These are phyloP conservation scores for Pipa parva DNA, from an alignment of 2,113 vertebrate species.

Conservation along the genomic window DNA sequence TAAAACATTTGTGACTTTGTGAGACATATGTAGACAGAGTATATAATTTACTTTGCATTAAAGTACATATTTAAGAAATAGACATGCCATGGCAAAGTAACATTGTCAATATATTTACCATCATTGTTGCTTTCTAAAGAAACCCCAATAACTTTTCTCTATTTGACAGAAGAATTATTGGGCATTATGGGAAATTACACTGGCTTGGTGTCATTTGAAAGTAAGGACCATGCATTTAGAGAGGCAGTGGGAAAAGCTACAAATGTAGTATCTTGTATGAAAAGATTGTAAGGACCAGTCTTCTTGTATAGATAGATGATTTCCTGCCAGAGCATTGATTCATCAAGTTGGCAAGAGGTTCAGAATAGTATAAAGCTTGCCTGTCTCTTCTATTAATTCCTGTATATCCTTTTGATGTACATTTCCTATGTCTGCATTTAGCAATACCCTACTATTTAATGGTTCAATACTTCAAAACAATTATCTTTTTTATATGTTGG, in stretches of 20 bases:
- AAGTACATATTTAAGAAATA: no score
- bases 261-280: conserved; percentile 2
- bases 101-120: no score
- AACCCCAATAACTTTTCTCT: no score
- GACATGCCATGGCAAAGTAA: no score
- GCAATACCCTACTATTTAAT: conserved; percentile 26
- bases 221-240: no score
- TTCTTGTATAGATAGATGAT: conserved; percentile 2
- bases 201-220: no score
- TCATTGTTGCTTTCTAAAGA: no score
- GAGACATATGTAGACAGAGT: no score
- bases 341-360: conserved; percentile 30
- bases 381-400: conserved; percentile 39
- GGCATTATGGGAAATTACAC: no score
- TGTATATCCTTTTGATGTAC: conserved; percentile 34
- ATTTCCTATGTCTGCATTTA: conserved; percentile 31
- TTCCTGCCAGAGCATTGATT: conserved; percentile 32
- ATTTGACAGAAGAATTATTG: no score
- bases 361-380: conserved; percentile 28
- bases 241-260: not conserved
- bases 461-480: conserved; percentile 36
- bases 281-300: conserved; percentile 6
- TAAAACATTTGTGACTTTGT: no score
- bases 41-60: no score
- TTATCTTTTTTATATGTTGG: conserved; percentile 36